Base-by-base conservation (phyloP, 2,888 invertebrate species). In the Luperina nickerlii region DNA sequence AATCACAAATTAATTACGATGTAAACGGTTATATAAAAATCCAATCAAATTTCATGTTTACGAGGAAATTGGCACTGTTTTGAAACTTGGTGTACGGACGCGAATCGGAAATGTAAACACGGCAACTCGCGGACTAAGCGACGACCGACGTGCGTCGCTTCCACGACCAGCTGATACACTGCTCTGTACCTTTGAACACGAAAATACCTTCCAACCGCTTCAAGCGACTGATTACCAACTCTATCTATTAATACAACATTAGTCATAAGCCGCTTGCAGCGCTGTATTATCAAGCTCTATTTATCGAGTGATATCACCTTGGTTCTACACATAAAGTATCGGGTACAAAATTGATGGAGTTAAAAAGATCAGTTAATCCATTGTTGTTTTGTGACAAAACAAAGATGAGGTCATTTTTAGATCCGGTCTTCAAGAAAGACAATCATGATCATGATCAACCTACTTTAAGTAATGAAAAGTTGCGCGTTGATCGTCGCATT, bases 151-250 rank as follows among this genome's bases (percentile, higher is more conserved):
- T 94, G 94, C 88, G 91, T 85, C 91, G 89, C 91, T 83, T 91
- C 92, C 91, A 91, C 90, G 90, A 90, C 89, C 93, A 94, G 93
- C 92, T 94, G 93, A 93, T 94, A 92, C 92, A 95, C 95, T 94
- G 94, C 69, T 87, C 85, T 89, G 86, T 90, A 89, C 91, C 90
- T 92, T 90, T 82, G 82, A 88, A 85, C 83, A 90, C 89, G 85
- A 90, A 91, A 92, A 90, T 91, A 92, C 84, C 74, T 88, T 86
- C 76, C 88, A 90, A 91, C 91, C 92, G 93, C 92, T 93, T 92
- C 76, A 91, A 91, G 91, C 93, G 87, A 85, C 74, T 72, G 77
- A 78, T 85, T 73, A 76, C 79, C 70, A 81, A 87, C 81, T 79
- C 83, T 76, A 83, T 83, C 79, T 74, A 83, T 74, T 76, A 76